Conservation (phyloP, 1,140 invertebrate species). For the Acyrthosiphon pisum region DNA sequence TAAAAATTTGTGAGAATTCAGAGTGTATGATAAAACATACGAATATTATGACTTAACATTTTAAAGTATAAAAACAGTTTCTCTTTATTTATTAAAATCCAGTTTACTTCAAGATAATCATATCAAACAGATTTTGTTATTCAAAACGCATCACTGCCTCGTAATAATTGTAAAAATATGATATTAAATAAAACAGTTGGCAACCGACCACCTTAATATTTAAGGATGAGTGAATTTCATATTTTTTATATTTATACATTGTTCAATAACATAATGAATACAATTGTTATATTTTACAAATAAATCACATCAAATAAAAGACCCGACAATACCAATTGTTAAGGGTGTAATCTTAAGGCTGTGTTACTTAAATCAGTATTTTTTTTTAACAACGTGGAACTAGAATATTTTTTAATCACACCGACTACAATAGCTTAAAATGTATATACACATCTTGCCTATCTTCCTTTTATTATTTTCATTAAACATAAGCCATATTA, state of each 20-base stretch:
- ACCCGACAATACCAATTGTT: no score
- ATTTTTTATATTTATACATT: background rate
- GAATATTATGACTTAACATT: no score
- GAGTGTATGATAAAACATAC: no score
- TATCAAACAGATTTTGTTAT: background rate
- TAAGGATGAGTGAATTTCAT: background rate
- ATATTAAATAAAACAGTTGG: background rate
- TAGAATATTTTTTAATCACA: no score
- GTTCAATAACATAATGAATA: background rate
- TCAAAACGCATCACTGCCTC: background rate
- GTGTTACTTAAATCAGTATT: no score
- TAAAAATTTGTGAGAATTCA: no score
- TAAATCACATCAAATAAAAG: background rate
- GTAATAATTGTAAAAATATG: background rate
- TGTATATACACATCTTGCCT: no score
- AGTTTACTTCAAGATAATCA: background rate
- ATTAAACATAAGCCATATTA: no score
- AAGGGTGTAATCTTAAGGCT: no score
- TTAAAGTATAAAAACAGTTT: background rate
- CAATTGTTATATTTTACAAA: background rate
- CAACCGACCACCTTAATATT: background rate
- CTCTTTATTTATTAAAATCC: background rate
- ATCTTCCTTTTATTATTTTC: no score
- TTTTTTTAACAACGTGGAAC: no score
- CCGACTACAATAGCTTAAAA: no score